Evolutionary conservation across 2,113 vertebrate species (phyloP), one percentile per base, ranked within the genome.

Genomic region (Sinocyclocheilus grahami): DNA sequence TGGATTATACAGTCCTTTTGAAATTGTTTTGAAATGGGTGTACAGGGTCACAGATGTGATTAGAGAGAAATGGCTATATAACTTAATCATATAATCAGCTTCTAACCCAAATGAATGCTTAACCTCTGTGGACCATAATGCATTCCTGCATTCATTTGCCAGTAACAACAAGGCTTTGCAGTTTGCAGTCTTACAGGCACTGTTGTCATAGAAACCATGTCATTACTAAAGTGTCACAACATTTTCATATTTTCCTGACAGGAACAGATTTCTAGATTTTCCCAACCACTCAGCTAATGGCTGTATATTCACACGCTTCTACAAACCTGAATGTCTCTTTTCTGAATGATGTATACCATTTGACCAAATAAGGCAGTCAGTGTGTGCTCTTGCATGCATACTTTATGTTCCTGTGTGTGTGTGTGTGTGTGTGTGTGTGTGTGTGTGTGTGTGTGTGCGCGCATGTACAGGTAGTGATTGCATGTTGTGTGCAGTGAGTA

Each of bases 211-310:
- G 82, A 74, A 74, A 84, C 82, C 82, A 3, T 84, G 82, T 60
- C 51, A 84, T 84, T 84, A 84, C 53, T n/a, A 75, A 74, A 74
- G 80, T 71, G 69, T 84, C 69, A 74, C 24, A 84, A 84, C 69
- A 74, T 84, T 74, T 84, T 74, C 53, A 74, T 51, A 55, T 83
- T 71, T 62, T 84, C 33, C 67, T 83, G 67, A 74, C 62, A 53
- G 18, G 65, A 82, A 82, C 65, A 53, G 63, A 83, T 83, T 71
- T 83, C 63, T 24, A 48, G 33, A 51, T 39, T 65, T 46, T 16
- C 48, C 63, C 48, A 33, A 53, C 51, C 63, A 72, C 75, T 86
- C 76, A 58, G 22, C 58, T 75, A 74, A 24, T 76, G 18, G 78
- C 24, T 4, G 6, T 62, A 55, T 24, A 58, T 78, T 48, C 13